Percentiles rank a stretch among this genome's conserved stretches.
phyloP scores from a whole-genome alignment of 2,113 vertebrate genomes.

The Passer domesticus region DNA sequence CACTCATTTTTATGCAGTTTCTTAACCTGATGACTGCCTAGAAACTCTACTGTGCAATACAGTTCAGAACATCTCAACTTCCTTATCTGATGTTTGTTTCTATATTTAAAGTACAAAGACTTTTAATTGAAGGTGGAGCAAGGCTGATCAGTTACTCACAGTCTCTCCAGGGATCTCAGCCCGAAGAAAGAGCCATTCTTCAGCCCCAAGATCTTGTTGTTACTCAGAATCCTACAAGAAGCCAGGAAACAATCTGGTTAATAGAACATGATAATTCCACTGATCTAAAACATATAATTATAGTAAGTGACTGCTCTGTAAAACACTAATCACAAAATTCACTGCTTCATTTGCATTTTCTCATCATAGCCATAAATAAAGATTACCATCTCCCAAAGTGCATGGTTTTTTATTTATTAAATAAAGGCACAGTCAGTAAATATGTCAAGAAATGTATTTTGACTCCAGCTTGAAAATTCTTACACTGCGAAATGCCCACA shows the following conservation, averaged over 20 bases:
- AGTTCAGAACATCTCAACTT: not conserved
- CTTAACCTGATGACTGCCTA: not conserved
- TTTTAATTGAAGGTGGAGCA: not conserved
- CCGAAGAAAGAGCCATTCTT: constrained; percentile 85
- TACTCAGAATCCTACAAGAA: constrained; percentile 83
- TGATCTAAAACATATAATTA: constrained; percentile 50
- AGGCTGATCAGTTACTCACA: constrained; percentile 78
- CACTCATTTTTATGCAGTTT: constrained; percentile 1
- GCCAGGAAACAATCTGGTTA: constrained; percentile 55
- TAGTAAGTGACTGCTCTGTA: not conserved
- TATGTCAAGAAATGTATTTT: not conserved
- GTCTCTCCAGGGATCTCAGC: constrained; percentile 80
- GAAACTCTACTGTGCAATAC: not conserved
- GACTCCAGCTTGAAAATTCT: not conserved
- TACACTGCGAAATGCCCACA: not conserved
- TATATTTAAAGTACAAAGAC: not conserved
- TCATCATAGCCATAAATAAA: constrained; percentile 23
- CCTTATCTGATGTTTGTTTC: not conserved
- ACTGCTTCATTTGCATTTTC: constrained; percentile 25
- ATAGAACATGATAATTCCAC: constrained; percentile 4
- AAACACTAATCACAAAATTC: constrained; percentile 55
- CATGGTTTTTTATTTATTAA: not conserved
- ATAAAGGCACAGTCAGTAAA: constrained; percentile 13
- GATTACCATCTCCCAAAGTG: not conserved
- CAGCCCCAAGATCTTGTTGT: constrained; percentile 86